Percentiles rank a stretch among this genome's conserved stretches.
Evolutionary conservation across 2,797 vertebrate species (phyloP).

Genomic region (Salmo trutta): DNA sequence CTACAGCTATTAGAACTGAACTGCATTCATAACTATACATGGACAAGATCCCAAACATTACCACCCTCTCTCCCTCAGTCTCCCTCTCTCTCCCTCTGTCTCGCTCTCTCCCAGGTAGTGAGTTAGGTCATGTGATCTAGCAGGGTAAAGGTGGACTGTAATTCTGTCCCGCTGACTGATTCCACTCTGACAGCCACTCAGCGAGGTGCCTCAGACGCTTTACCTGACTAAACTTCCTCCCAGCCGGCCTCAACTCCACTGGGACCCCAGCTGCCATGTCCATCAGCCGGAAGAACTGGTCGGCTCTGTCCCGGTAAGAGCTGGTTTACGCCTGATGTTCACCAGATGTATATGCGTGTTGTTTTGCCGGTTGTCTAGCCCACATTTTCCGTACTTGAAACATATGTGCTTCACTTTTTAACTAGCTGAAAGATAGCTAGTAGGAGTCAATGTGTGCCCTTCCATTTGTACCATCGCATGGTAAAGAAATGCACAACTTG

Average conservation of each 20-base stretch:
- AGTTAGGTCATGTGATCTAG: constrained; percentile 79
- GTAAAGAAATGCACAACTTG: too few species aligned
- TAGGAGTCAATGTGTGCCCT: too few species aligned
- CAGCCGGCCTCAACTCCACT: background rate
- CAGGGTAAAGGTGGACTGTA: constrained; percentile 83
- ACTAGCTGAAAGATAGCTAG: too few species aligned
- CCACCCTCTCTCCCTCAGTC: too few species aligned
- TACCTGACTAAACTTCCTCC: background rate
- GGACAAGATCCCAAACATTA: background rate
- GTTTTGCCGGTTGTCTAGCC: background rate
- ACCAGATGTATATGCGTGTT: too few species aligned
- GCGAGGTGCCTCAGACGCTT: constrained; percentile 2
- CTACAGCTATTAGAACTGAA: background rate
- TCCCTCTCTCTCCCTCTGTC: constrained; percentile 7
- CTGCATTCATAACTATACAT: background rate
- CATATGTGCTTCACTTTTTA: too few species aligned
- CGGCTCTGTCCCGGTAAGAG: constrained; percentile 90
- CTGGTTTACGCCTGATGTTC: background rate
- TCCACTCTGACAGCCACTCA: constrained; percentile 23
- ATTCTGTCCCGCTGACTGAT: constrained; percentile 47
- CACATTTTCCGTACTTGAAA: too few species aligned
- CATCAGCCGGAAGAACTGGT: constrained; percentile 87
- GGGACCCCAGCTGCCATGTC: constrained; percentile 74
- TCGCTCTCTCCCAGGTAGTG: constrained; percentile 20
- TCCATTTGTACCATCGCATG: too few species aligned